Evolutionary conservation across 2,113 vertebrate species (phyloP), one percentile per base, ranked within the genome.

Genomic region (Hypocryptadius cinnamomeus): DNA sequence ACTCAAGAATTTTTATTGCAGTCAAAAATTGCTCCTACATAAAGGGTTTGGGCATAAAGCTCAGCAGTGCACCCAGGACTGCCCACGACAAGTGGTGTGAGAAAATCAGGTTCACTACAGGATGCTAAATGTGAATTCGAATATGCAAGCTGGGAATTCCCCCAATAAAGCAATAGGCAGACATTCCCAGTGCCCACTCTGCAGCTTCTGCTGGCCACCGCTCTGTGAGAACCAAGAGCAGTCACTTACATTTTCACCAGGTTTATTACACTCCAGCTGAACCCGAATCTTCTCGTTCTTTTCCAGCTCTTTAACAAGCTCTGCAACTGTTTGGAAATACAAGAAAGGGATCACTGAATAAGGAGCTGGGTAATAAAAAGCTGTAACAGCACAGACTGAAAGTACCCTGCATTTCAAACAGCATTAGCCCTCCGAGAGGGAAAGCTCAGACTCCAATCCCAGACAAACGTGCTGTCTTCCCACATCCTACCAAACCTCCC

Each of bases 271-370:
- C 54, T 98, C 98, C 16, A 99, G 97, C 50, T 97, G 98, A 91
- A 93, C 95, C 69, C 97, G 98, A 18, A 97, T 97, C 97, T 98
- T 99, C 98, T 99, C 99, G 9, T 97, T 98, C 83, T 89, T 97
- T 96, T 99, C 98, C 91, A 99, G 93, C 92, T 99, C 98, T 97
- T 98, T 98, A 50, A 98, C 98, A 68, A 99, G 98, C 88, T 99
- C 98, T 83, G 98, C 97, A 97, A 96, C 99, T 99, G 98, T 98
- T 95, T 89, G 96, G 81, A 97, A 73, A 97, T 21, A 95, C 13
- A 87, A 72, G 37, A 50, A 61, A 80, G 13, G 64, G 30, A 74
- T 31, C 12, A 3, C 37, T 87, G 16, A 44, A 23, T 9, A 59
- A 54, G 50, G 57, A 86, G 54, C n/a, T 53, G 42, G 60, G 51